phyloP scores from a whole-genome alignment of 2,797 vertebrate genomes.

The Eremophila alpestris region DNA sequence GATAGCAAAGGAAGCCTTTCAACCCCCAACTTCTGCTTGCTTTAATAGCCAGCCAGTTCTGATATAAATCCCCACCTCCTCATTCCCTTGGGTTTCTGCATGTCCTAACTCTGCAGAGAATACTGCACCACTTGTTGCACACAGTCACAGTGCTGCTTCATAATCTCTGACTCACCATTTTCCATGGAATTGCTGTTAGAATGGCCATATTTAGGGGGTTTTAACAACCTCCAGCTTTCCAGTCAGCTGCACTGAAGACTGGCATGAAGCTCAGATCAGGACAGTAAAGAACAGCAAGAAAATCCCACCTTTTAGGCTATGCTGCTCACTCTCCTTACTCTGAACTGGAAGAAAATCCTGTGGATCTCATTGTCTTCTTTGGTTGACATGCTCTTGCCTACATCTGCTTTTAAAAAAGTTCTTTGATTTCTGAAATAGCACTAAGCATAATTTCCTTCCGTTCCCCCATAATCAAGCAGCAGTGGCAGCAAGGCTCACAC shows the following conservation, averaged over 20 bases:
- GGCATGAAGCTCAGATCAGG: background rate
- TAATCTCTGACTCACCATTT: background rate
- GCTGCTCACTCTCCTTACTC: background rate
- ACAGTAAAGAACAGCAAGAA: background rate
- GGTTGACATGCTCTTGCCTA: background rate
- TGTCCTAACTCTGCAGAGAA: background rate
- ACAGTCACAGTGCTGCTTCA: background rate
- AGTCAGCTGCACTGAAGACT: background rate
- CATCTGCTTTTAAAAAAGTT: background rate
- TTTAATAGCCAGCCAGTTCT: background rate
- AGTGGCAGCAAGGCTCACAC: background rate
- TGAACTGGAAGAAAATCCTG: background rate
- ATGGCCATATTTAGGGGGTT: background rate
- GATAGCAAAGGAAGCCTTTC: background rate
- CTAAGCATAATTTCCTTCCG: background rate
- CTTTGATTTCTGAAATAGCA: background rate
- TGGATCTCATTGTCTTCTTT: background rate
- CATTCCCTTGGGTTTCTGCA: background rate
- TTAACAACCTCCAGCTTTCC: background rate
- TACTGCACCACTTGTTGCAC: background rate
- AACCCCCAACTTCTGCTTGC: background rate
- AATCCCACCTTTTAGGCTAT: background rate
- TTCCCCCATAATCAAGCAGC: background rate
- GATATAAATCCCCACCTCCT: background rate
- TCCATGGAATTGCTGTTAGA: background rate